phyloP scores from a whole-genome alignment of 2,888 invertebrate species.

The Acanthosepion lycidas region DNA sequence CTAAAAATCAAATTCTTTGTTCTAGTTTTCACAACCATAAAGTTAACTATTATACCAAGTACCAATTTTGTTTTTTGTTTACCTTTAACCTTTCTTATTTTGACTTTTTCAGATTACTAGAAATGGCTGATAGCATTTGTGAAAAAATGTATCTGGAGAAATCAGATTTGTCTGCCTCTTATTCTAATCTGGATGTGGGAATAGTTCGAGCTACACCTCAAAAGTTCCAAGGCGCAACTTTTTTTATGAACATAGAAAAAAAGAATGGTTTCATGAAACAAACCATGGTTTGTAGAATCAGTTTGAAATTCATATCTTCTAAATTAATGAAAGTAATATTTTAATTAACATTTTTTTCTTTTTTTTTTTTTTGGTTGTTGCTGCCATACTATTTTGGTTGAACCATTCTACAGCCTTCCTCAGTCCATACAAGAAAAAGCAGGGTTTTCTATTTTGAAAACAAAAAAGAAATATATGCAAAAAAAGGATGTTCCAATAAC shows the following conservation, averaged over 20 bases:
- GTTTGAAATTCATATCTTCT: neutral
- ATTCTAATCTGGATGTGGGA: neutral
- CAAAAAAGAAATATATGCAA: too few relatives aligned
- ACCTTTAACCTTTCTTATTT: neutral
- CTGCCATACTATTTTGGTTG: too few relatives aligned
- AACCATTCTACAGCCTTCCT: neutral
- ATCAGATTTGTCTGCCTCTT: neutral
- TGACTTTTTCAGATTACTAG: constrained; percentile 5
- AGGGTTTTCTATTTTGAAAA: too few relatives aligned
- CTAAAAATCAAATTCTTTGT: too few relatives aligned
- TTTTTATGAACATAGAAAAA: neutral
- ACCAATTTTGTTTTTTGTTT: neutral
- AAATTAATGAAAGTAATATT: too few relatives aligned
- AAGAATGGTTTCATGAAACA: too few relatives aligned
- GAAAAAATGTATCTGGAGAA: neutral
- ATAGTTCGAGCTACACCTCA: neutral
- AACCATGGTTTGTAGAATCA: neutral
- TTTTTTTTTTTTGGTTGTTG: too few relatives aligned
- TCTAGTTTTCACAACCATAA: neutral
- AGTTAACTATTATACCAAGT: neutral
- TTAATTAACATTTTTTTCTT: too few relatives aligned
- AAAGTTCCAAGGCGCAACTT: neutral
- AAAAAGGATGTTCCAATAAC: too few relatives aligned
- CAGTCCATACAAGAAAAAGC: neutral
- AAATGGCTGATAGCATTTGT: neutral